Conservation (phyloP, 1,140 invertebrate genomes). For the Zelostemma sp. region DNA sequence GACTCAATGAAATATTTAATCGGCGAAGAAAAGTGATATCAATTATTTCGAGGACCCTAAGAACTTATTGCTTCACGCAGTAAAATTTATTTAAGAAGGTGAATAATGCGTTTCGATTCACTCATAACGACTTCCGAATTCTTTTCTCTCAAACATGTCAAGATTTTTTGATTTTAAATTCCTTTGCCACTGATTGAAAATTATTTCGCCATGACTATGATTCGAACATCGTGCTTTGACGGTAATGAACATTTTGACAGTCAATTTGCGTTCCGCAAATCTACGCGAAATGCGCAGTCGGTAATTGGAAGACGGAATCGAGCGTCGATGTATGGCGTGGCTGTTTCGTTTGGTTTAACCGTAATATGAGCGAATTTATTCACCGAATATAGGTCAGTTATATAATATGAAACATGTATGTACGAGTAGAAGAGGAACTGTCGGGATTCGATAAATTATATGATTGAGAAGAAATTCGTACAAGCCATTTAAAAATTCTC, state of each 20-base stretch:
- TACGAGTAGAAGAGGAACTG: background rate
- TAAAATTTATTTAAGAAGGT: too few relatives aligned
- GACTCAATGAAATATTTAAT: constrained; percentile 21
- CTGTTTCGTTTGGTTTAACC: background rate
- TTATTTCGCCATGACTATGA: too few relatives aligned
- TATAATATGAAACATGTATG: background rate
- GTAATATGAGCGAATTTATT: background rate
- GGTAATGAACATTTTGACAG: background rate
- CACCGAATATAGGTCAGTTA: background rate
- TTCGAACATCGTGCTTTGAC: too few relatives aligned
- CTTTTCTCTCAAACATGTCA: too few relatives aligned
- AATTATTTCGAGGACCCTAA: too few relatives aligned
- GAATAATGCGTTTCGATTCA: too few relatives aligned
- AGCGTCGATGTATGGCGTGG: background rate
- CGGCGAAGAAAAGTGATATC: background rate
- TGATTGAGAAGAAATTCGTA: too few relatives aligned
- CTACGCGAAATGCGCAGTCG: constrained; percentile 26
- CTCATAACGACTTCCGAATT: too few relatives aligned
- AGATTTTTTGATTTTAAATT: too few relatives aligned
- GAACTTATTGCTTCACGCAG: too few relatives aligned
- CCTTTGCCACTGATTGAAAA: background rate
- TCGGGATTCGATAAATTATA: too few relatives aligned
- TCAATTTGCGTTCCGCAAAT: background rate
- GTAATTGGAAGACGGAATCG: constrained; percentile 8
- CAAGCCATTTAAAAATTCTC: too few relatives aligned